Base-by-base conservation (phyloP, 1,140 invertebrate species). In the Drosophila eugracilis region DNA sequence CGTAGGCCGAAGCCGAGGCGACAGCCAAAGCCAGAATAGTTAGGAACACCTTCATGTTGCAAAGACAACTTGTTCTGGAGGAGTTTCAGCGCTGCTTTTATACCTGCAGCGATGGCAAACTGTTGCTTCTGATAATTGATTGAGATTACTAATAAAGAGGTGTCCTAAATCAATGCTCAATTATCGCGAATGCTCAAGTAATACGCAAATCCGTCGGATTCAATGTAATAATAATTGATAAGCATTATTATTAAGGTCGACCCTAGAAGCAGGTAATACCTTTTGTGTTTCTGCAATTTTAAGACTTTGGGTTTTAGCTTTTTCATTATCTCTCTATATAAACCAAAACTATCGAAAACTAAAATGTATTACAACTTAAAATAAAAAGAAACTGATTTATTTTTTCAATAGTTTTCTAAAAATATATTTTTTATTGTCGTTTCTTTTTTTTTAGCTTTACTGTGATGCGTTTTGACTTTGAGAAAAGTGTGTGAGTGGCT, bases 391-490 rank as follows among this genome's bases (percentile, higher is more conserved):
- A 0, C 2, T 6, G 0, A 0, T 6, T 36, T 60, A 19, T 19
- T 75, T 65, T n/a, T 80, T 60, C 32, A 57, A 77, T 60, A 76
- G 59, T 73, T 75, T 79, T 78, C 73, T 79, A 67, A 67, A 83
- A 81, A 81, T 83, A 78, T n/a, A 41, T 50, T 75, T 42, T 41
- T 76, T 77, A 58, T 79, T 79, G 34, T 66, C 30, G 19, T 77
- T 77, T 72, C 58, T 62, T 12, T 59, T 58, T 41, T 39, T 49
- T n/a, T n/a, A 63, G 28, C 50, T 75, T 42, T 77, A 41, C 36
- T 66, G 37, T 74, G 76, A 79, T 79, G 76, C 76, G 32, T 66
- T 44, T 76, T 80, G 78, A 80, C 78, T 80, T 81, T 70, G 57
- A 76, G 73, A 81, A 81, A 80, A 75, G 44, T 65, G 39, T 44